Percentiles rank a stretch among this genome's conserved stretches.
Evolutionary conservation across 1,140 invertebrate species (phyloP).

Genomic region (Protaetia brevitarsis): DNA sequence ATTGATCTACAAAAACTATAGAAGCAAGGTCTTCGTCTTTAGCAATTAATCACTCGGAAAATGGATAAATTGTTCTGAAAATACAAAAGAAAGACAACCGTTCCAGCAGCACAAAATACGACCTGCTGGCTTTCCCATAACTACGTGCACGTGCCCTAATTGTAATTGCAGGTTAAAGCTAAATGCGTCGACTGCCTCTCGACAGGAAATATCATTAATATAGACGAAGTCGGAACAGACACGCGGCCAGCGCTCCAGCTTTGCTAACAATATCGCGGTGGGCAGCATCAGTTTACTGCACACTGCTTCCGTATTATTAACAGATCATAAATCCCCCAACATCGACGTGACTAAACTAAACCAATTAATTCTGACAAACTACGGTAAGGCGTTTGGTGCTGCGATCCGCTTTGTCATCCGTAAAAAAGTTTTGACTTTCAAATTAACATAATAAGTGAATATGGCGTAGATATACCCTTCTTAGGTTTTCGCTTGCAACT

Average conservation of each 20-base stretch:
- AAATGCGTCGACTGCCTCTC: not conserved
- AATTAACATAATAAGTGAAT: not conserved
- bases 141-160: not conserved
- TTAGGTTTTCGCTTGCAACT: too few species aligned
- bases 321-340: constrained; percentile 14
- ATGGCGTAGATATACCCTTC: too few species aligned
- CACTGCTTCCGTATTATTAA: constrained; percentile 10
- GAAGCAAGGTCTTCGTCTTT: too few species aligned
- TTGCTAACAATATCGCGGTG: constrained; percentile 4
- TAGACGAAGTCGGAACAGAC: not conserved
- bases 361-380: not conserved
- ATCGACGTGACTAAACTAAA: not conserved
- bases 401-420: too few species aligned
- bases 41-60: too few species aligned
- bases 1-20: too few species aligned
- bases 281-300: too few species aligned
- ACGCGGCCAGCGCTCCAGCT: not conserved
- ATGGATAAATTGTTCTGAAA: too few species aligned
- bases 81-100: constrained; percentile 47
- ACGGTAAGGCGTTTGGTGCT: too few species aligned
- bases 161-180: constrained; percentile 1
- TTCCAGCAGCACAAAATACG: constrained; percentile 44
- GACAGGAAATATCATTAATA: constrained; percentile 1
- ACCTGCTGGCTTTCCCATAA: not conserved
- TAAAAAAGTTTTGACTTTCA: not conserved